These are phyloP conservation scores for Pelochelys cantorii DNA, from an alignment of 2,797 vertebrate species.

Conservation along the genomic window DNA sequence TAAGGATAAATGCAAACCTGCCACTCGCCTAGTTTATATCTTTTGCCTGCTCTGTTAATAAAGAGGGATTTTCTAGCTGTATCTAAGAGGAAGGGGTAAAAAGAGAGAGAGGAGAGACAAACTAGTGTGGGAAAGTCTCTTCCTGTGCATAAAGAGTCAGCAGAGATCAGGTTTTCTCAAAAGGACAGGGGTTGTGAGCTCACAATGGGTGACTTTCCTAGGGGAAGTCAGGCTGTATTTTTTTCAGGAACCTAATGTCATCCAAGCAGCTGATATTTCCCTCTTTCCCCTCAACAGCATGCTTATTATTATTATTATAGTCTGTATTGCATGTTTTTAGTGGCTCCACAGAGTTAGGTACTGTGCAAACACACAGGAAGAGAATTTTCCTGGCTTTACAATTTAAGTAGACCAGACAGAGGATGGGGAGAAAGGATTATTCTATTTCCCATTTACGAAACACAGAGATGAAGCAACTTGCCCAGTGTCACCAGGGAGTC, in stretches of 20 bases:
- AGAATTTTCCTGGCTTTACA: neutral
- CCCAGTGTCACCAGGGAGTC: neutral
- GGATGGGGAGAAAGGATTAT: neutral
- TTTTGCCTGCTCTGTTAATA: constrained; percentile 10
- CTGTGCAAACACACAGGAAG: fast-evolving
- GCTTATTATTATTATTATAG: neutral
- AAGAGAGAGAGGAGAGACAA: neutral
- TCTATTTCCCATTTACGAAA: neutral
- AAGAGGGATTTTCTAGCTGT: constrained; percentile 10
- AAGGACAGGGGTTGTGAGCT: neutral
- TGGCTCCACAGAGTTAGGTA: fast-evolving
- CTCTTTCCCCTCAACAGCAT: neutral
- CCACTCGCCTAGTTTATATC: neutral
- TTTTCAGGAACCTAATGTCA: neutral
- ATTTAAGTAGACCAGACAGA: neutral
- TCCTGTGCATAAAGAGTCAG: neutral
- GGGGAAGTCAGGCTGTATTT: neutral
- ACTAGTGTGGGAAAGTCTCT: neutral
- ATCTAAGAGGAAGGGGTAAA: neutral
- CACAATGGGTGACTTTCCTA: fast-evolving
- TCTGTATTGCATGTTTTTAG: fast-evolving
- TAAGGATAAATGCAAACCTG: constrained; percentile 15
- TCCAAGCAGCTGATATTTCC: fast-evolving
- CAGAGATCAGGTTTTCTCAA: neutral
- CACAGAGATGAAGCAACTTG: neutral